Conservation (phyloP, 2,888 invertebrate species). For the Cloeon dipterum region DNA sequence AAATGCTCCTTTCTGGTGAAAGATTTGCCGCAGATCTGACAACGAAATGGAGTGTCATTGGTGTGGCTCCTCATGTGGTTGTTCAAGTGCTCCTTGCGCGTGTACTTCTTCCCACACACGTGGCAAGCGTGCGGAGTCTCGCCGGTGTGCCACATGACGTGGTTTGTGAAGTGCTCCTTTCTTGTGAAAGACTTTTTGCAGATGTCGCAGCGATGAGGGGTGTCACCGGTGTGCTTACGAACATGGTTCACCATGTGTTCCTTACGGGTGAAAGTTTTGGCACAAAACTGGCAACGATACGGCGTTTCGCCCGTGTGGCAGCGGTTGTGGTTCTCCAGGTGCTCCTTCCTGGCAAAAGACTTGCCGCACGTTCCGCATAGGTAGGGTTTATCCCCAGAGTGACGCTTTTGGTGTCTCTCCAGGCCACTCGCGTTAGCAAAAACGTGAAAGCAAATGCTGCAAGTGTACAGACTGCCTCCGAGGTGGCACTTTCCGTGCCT, state of each 20-base stretch:
- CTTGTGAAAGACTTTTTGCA: slow-evolving; percentile 58
- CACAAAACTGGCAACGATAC: slow-evolving; percentile 42
- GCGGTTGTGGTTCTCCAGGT: slow-evolving; percentile 61
- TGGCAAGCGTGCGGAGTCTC: slow-evolving; percentile 11
- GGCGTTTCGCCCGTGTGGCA: slow-evolving; percentile 7
- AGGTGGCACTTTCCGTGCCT: slow-evolving; percentile 67
- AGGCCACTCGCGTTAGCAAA: slow-evolving; percentile 44
- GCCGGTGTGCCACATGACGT: slow-evolving; percentile 53
- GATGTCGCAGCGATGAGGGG: slow-evolving; percentile 51
- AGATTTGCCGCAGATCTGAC: slow-evolving; percentile 29
- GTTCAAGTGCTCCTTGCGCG: slow-evolving; percentile 15
- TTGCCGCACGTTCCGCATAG: slow-evolving; percentile 69
- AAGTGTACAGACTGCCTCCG: slow-evolving; percentile 52
- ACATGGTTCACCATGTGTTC: slow-evolving; percentile 62
- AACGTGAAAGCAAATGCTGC: slow-evolving; percentile 47
- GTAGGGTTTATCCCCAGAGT: slow-evolving; percentile 65
- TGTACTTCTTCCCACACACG: slow-evolving; percentile 23
- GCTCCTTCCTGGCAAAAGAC: slow-evolving; percentile 68
- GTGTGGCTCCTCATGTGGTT: slow-evolving; percentile 15
- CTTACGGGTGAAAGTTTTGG: slow-evolving; percentile 51
- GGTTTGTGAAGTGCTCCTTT: slow-evolving; percentile 57
- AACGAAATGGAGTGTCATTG: slow-evolving; percentile 15
- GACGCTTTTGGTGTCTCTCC: slow-evolving; percentile 57
- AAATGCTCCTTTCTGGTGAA: slow-evolving; percentile 77
- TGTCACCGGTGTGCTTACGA: slow-evolving; percentile 50